Evolutionary conservation across 2,113 vertebrate species (phyloP).

Genomic region (human): GRCh38 chr1:88091001-88091500

Average conservation of each 20-base stretch:
- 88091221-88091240: background rate
- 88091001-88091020: background rate
- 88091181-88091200: background rate
- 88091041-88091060: slow-evolving; percentile 11
- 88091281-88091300: background rate
- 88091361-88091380: background rate
- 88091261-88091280: background rate
- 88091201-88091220: slow-evolving; percentile 1
- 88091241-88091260: background rate
- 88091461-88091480: slow-evolving; percentile 48
- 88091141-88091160: background rate
- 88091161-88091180: background rate
- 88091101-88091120: background rate
- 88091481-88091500: slow-evolving; percentile 42
- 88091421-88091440: slow-evolving; percentile 46
- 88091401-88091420: background rate
- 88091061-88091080: background rate
- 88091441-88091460: background rate
- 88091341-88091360: background rate
- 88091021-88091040: background rate
- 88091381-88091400: background rate
- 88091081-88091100: background rate
- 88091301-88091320: background rate
- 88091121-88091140: background rate
- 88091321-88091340: background rate